Evolutionary conservation across 2,888 invertebrate species (phyloP), one percentile per base, ranked within the genome.

Genomic region (Callyntrura guangdongensis): DNA sequence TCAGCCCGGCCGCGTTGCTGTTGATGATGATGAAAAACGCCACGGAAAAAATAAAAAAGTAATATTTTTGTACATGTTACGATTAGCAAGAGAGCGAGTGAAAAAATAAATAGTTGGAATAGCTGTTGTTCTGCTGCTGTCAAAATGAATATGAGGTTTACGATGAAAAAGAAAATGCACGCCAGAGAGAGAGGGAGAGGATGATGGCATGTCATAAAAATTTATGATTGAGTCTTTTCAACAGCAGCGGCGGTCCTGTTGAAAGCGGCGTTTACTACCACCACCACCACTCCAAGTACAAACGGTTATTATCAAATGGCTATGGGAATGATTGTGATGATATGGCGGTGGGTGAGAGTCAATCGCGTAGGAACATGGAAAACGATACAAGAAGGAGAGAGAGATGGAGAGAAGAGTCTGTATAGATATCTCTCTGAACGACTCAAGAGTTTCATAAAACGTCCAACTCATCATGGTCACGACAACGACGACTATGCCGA

Each of bases 141-240:
- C 27, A 27, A 27, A 67, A 22, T 67, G 25, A 22, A 67, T 3
- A 14, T 12, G 12, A 67, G 17, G 69, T 17, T 45, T 36, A 69
- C 45, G 17, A 45, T 14, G 36, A 17, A n/a, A 17, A 6, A 1
- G 9, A 20, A 20, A 9, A 11, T n/a, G 17, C 17, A 1, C 17
- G 9, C 17, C n/a, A 9, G 20, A 22, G n/a, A 27, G 67, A 14
- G 72, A 17, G 3, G 14, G 47, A 36, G 20, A 74, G 17, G 74
- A 74, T 74, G 74, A 74, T 59, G 64, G 47, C 61, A 64, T 64
- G 82, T 64, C 61, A 82, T 82, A 82, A 82, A 82, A 82, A 64
- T 82, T 81, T 81, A 82, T 82, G 82, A 82, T 82, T 61, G 61
- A 61, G 61, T 25, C 20, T 61, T 82, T 82, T 64, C 64, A 12